Evolutionary conservation across 53 echinoderm and acorn worm species (phyloP).

Genomic region (Henricia sp.): DNA sequence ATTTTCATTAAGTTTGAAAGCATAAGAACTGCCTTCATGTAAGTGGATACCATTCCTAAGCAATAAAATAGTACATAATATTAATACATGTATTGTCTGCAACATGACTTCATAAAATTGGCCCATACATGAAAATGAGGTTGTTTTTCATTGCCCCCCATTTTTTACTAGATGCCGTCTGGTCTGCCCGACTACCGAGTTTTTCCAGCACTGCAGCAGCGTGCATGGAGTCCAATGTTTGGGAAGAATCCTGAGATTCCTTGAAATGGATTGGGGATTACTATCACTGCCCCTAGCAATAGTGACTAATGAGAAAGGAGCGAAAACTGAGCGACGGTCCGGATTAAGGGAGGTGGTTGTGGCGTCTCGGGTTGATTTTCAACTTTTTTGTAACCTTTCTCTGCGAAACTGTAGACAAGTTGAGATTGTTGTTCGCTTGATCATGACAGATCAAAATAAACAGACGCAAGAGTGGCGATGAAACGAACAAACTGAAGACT

Average conservation of each 20-base stretch:
- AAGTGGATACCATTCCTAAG: too few relatives aligned
- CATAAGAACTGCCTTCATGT: too few relatives aligned
- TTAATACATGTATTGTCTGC: too few relatives aligned
- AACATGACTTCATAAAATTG: too few relatives aligned
- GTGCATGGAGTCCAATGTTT: background rate
- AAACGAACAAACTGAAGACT: background rate
- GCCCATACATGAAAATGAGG: too few relatives aligned
- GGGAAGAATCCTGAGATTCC: background rate
- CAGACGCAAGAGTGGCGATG: constrained; percentile 14
- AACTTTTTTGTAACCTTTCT: background rate
- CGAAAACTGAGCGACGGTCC: constrained; percentile 21
- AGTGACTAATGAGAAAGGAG: constrained; percentile 55
- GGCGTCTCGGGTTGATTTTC: constrained; percentile 17
- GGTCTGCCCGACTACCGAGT: constrained; percentile 5
- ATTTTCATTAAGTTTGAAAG: too few relatives aligned
- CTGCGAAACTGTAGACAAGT: background rate
- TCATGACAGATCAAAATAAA: constrained; percentile 31
- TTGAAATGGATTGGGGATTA: constrained; percentile 53
- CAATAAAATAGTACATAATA: too few relatives aligned
- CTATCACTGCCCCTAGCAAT: constrained; percentile 23
- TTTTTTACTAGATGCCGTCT: too few relatives aligned
- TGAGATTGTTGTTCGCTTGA: background rate
- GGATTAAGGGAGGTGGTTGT: constrained; percentile 41
- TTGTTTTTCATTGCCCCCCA: too few relatives aligned
- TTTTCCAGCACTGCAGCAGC: background rate